Base-by-base conservation (phyloP, 2,888 invertebrate genomes). In the Helicoverpa assulta region DNA sequence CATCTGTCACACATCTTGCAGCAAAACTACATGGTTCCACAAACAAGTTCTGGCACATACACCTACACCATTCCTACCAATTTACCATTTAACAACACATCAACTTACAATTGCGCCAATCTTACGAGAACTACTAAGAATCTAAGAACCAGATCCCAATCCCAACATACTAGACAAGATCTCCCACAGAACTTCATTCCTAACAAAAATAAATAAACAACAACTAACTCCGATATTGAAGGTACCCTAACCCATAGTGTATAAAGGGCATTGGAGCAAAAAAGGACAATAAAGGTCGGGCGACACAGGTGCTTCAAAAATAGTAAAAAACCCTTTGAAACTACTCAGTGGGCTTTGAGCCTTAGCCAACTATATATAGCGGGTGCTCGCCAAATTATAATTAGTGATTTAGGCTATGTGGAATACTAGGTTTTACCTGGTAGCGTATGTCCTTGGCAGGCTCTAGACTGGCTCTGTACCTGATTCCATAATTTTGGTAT, bases 261-360 rank as follows among this genome's bases (percentile, higher is more conserved):
- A 77, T 73, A 76, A 83, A 84, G 80, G 70, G 77, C 74, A 84
- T 56, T 68, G 64, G 70, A 81, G 82, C 85, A 83, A 82, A 82
- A 77, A 88, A 84, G 84, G 85, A 70, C 78, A 66, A 73, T 67
- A 83, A 86, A 90, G 90, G 89, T 87, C 82, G 85, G 73, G 67
- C 83, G 84, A 81, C 82, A 85, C 89, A 88, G 88, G 90, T 91
- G 90, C 87, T 89, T 88, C 88, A 90, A 90, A 92, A 93, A 93
- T 92, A 92, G 91, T 87, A 89, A 85, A 85, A 85, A 78, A 50
- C 80, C 87, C 89, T 91, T 91, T 91, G 89, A 89, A 94, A 93
- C 93, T 93, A 93, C 89, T 90, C 91, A 90, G 71, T 91, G 90
- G 87, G 69, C 55, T 26, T 26, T 18, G 67, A 71, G 47, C 76